A percentile compares a stretch with the other conserved stretches of the same genome.
Conservation (phyloP, 2,113 vertebrate genomes). For the Synchiropus splendidus region DNA sequence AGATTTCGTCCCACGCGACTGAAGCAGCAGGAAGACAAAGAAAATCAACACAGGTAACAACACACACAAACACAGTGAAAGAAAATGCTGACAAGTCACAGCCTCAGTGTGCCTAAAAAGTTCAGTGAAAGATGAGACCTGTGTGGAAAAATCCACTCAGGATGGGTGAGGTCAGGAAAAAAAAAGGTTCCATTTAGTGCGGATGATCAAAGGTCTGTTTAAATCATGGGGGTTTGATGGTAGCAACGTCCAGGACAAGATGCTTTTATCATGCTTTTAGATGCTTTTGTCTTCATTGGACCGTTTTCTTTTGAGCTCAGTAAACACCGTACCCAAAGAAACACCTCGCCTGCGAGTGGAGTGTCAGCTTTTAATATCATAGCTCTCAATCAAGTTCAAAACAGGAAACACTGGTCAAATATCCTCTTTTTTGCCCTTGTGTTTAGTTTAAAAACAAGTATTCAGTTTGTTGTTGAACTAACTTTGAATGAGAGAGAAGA, state of each 20-base stretch:
- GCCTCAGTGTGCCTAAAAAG: slow-evolving; percentile 14
- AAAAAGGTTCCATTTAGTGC: slow-evolving; percentile 8
- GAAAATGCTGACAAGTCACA: slow-evolving; percentile 18
- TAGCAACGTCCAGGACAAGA: background rate
- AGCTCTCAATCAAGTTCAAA: too few relatives aligned
- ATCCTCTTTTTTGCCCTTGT: too few relatives aligned
- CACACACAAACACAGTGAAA: slow-evolving; percentile 4
- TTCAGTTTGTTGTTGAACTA: too few relatives aligned
- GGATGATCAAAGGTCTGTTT: background rate
- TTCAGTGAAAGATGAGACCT: slow-evolving; percentile 3
- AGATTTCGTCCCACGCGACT: slow-evolving; percentile 77
- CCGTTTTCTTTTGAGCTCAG: background rate
- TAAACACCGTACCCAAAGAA: too few relatives aligned
- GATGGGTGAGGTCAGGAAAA: slow-evolving; percentile 13
- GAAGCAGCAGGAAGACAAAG: slow-evolving; percentile 80
- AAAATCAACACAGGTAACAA: slow-evolving; percentile 82
- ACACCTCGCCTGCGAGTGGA: too few relatives aligned
- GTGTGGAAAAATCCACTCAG: slow-evolving; percentile 28
- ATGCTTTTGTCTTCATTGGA: slow-evolving; percentile 7
- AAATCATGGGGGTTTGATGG: background rate
- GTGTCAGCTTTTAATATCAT: too few relatives aligned
- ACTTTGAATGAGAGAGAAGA: too few relatives aligned
- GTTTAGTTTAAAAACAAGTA: too few relatives aligned
- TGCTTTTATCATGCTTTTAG: background rate
- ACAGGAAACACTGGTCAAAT: too few relatives aligned